Base-by-base conservation (phyloP, 2,888 invertebrate genomes). In the Drosophila emarginata region DNA sequence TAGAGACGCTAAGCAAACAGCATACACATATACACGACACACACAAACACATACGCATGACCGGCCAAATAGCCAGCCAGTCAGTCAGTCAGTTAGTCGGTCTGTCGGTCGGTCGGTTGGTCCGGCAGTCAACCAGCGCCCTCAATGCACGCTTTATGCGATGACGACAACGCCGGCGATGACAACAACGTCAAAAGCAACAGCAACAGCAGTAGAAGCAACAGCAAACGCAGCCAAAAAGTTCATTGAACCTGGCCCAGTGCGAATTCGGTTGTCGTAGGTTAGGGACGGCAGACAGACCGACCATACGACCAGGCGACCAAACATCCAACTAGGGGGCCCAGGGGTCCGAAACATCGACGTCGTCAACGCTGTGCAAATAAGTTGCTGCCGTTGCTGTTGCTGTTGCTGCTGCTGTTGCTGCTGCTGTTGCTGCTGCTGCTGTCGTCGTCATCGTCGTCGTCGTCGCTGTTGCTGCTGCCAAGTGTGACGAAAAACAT, bases 201-300 rank as follows among this genome's bases (percentile, higher is more conserved):
- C 63, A 70, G 51, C 45, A 50, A 40, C 66, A 40, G 59, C 68
- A 53, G 28, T 28, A 28, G 28, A 28, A 28, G 21, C 76, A 69
- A 66, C 72, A 45, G 37, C 72, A 60, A 80, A 79, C 77, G 73
- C 84, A 88, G 84, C 87, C 80, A 88, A 88, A 88, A 84, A 88
- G 87, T 87, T 84, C 87, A 88, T 76, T 84, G 82, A 83, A 84
- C 84, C 88, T 87, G 82, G 88, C 82, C 88, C 82, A 83, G 82
- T 87, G 82, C 82, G 82, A 83, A 83, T 85, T 85, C 84, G 84
- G 82, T 83, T 83, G 87, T 80, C 88, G 88, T 85, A 85, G 84
- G 84, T 85, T 85, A 85, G 84, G 82, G 88, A 79, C 77, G 85
- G 73, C 56, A 71, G 81, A 75, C 83, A 68, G 72, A 73, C 72